phyloP scores from a whole-genome alignment of 2,113 vertebrate species.

The Natator depressus region DNA sequence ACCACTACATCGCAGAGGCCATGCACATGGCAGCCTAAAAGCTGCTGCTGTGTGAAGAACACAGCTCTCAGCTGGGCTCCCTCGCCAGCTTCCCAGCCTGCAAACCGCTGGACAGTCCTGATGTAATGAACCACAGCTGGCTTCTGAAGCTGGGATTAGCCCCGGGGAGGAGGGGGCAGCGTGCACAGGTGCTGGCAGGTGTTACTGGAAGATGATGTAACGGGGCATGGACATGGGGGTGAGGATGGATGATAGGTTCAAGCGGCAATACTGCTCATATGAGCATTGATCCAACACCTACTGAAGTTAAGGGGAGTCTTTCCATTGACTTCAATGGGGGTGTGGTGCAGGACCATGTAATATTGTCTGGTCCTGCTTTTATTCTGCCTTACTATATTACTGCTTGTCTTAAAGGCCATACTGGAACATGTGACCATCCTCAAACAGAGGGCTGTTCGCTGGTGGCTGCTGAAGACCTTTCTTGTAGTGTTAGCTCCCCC shows the following conservation, averaged over 20 bases:
- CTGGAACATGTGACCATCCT: accelerated
- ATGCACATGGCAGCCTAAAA: not conserved
- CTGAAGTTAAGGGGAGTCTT: conserved; percentile 25
- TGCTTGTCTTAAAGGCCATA: not conserved
- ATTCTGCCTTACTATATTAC: not conserved
- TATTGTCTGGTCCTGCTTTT: not conserved
- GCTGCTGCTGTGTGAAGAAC: not conserved
- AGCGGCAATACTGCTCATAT: not conserved
- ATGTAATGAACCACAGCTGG: not conserved
- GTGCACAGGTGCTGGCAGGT: not conserved
- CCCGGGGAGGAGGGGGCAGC: not conserved
- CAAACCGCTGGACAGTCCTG: not conserved
- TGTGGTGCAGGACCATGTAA: not conserved
- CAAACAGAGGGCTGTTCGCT: not conserved
- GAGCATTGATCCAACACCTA: conserved; percentile 6
- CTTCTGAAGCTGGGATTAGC: not conserved
- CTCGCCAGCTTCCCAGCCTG: not conserved
- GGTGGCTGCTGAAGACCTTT: not conserved
- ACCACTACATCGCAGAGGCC: not conserved
- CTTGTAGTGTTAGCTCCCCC: not conserved
- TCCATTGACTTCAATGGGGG: conserved; percentile 46
- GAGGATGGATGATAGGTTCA: not conserved
- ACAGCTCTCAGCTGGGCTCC: not conserved
- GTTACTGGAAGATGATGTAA: not conserved
- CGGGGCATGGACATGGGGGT: not conserved